phyloP scores from a whole-genome alignment of 2,113 vertebrate genomes.

The Gobio gobio region DNA sequence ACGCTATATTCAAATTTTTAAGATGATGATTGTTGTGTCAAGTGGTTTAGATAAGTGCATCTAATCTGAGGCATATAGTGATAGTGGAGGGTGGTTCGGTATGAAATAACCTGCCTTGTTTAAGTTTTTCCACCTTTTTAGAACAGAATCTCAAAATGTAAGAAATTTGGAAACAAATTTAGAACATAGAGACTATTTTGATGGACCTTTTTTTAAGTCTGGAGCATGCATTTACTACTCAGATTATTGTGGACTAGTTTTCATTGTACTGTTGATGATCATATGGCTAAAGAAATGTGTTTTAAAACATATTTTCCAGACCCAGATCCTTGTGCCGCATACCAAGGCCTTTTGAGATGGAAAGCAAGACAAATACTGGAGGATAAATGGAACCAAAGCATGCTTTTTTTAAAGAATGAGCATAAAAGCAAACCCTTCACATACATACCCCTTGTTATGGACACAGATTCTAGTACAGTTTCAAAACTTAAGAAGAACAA shows the following conservation, averaged over 20 bases:
- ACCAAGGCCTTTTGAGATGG: slow-evolving; percentile 35
- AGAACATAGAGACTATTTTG: background rate
- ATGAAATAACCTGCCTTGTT: background rate
- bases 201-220: background rate
- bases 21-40: background rate
- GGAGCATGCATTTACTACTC: background rate
- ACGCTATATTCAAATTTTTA: background rate
- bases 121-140: background rate
- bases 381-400: slow-evolving; percentile 46
- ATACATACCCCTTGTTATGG: slow-evolving; percentile 55
- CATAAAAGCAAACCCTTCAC: slow-evolving; percentile 30
- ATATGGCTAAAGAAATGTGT: background rate
- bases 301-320: slow-evolving; percentile 37
- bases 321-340: slow-evolving; percentile 20
- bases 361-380: slow-evolving; percentile 49
- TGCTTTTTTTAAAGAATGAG: slow-evolving; percentile 42
- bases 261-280: background rate
- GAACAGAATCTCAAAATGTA: background rate
- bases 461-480: slow-evolving; percentile 37
- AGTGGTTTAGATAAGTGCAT: background rate
- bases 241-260: background rate
- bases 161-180: background rate
- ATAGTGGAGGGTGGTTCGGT: background rate
- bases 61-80: background rate
- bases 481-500: slow-evolving; percentile 46